Base-by-base conservation (phyloP, 2,888 invertebrate species). In the Hedychridium roseum region DNA sequence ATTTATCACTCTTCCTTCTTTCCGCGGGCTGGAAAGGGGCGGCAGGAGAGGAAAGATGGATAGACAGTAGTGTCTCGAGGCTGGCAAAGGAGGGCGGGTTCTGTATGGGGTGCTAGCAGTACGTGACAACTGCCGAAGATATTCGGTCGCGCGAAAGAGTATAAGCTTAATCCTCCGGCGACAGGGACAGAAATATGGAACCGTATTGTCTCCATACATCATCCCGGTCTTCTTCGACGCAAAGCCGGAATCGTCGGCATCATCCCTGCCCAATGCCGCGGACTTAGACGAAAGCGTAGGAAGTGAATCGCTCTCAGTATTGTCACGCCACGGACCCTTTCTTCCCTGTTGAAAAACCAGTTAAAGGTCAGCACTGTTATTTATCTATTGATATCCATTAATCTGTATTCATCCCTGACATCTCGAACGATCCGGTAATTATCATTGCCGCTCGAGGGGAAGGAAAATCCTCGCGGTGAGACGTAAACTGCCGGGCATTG, bases 111-210 rank as follows among this genome's bases (percentile, higher is more conserved):
- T 47, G 58, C 26, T 20, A 42, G 41, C 38, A 43, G 54, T 63
- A 68, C 66, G 69, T 68, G 71, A 70, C 69, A 64, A 71, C 62
- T 69, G 68, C 63, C 69, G 60, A 71, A 68, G 69, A 71, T 69
- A 66, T 69, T 69, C 60, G 61, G 58, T 57, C 57, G 57, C n/a
- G n/a, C 60, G 61, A 57, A 67, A 57, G 53, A 68, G 62, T 64
- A 64, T 68, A 67, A 72, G 64, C 69, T 64, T 72, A 72, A 71
- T 72, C 64, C 68, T 54, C 43, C 52, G 41, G 54, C 58, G 70
- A 66, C 62, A 67, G 66, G 57, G 51, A 59, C 54, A 64, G 61
- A 65, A 68, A 70, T 70, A 70, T 71, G 63, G 64, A 43, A 58
- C 66, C 58, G 63, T 70, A 71, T 67, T 68, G 69, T 69, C 59